These are phyloP conservation scores for Torymus tubicola DNA, from an alignment of 2,888 invertebrate species.

Conservation along the genomic window DNA sequence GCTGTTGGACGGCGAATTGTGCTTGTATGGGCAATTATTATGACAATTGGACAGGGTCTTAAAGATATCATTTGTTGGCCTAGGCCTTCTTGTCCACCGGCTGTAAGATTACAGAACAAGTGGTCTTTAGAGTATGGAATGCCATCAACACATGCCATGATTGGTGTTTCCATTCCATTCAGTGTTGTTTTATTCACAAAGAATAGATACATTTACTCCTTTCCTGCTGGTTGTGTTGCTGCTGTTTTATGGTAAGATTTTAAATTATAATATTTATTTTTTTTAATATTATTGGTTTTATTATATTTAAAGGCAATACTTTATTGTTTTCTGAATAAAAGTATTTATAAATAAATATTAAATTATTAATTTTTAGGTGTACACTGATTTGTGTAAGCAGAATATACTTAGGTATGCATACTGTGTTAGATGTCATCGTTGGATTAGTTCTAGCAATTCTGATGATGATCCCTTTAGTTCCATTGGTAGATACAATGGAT, in stretches of 20 bases:
- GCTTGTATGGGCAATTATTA: constrained; percentile 88
- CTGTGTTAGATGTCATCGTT: constrained; percentile 89
- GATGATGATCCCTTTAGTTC: constrained; percentile 85
- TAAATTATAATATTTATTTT: not conserved
- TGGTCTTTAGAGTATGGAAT: constrained; percentile 97
- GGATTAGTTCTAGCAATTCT: constrained; percentile 84
- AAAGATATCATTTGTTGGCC: constrained; percentile 94
- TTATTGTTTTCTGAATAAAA: too few species aligned
- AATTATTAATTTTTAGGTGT: constrained; percentile 78
- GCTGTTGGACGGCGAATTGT: constrained; percentile 90
- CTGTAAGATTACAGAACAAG: constrained; percentile 88
- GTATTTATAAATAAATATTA: too few species aligned
- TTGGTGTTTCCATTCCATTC: constrained; percentile 91
- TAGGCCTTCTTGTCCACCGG: constrained; percentile 89
- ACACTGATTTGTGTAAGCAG: constrained; percentile 89
- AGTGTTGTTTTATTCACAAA: constrained; percentile 88
- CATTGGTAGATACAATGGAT: constrained; percentile 86
- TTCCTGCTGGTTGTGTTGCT: constrained; percentile 79
- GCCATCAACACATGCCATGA: constrained; percentile 97
- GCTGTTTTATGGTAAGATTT: constrained; percentile 80
- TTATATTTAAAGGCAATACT: too few species aligned
- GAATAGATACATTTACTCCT: constrained; percentile 86
- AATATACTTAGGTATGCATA: constrained; percentile 96
- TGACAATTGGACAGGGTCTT: constrained; percentile 92
- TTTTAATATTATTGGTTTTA: too few species aligned